phyloP scores from a whole-genome alignment of 2,797 vertebrate species.

The Hemibagrus guttatus region DNA sequence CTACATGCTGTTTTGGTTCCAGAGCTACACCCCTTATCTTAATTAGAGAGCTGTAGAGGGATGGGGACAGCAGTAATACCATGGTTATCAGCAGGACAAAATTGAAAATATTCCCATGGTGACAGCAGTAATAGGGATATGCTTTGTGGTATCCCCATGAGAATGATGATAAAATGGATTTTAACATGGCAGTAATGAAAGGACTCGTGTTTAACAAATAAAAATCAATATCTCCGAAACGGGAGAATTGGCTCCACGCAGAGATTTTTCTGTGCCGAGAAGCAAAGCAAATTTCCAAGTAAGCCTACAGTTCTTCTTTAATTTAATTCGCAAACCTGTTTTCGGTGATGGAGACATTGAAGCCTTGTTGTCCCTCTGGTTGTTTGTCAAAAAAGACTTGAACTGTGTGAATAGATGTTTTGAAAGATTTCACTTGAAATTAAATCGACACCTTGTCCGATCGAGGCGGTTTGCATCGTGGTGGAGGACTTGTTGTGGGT shows the following conservation, averaged over 20 bases:
- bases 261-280: background rate
- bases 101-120: conserved; percentile 21
- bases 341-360: background rate
- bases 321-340: background rate
- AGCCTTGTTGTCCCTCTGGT: background rate
- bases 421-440: background rate
- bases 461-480: too few relatives aligned
- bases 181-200: conserved; percentile 18
- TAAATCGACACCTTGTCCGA: background rate
- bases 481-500: background rate
- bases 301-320: background rate
- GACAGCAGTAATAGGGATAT: background rate
- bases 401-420: background rate
- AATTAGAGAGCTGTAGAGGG: conserved; percentile 15
- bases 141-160: conserved; percentile 6
- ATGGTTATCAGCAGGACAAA: background rate
- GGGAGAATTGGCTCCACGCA: background rate
- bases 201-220: conserved; percentile 13
- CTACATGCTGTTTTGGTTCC: background rate
- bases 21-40: conserved; percentile 25
- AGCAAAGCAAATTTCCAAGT: background rate
- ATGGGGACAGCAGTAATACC: conserved; percentile 16
- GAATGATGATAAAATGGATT: conserved; percentile 26
- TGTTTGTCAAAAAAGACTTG: background rate
- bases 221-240: conserved; percentile 4